Percentiles rank a stretch among this genome's conserved stretches.
Conservation (phyloP, 2,888 invertebrate genomes). For the Anorthoa munda region DNA sequence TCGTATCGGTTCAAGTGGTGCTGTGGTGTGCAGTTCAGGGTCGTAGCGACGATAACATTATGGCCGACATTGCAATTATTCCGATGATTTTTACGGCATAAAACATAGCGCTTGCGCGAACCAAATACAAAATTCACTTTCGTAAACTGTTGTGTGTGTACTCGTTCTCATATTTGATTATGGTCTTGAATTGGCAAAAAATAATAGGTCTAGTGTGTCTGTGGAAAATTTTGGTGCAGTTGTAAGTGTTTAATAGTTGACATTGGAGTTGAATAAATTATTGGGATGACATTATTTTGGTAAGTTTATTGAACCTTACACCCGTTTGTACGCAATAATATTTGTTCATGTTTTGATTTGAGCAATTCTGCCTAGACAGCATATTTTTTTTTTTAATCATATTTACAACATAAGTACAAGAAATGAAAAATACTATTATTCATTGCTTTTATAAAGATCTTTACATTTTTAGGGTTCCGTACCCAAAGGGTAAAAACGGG, state of each 20-base stretch:
- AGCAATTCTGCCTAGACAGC: too few relatives aligned
- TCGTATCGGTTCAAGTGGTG: background rate
- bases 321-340: background rate
- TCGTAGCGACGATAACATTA: background rate
- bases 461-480: too few relatives aligned
- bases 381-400: too few relatives aligned
- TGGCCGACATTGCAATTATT: background rate
- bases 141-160: background rate
- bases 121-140: background rate
- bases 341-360: background rate
- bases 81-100: background rate
- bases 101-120: background rate
- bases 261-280: background rate
- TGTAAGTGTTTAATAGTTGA: background rate
- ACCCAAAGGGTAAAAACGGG: too few relatives aligned
- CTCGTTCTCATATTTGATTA: background rate
- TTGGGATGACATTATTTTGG: background rate
- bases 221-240: background rate
- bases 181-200: background rate
- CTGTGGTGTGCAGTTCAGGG: conserved; percentile 3
- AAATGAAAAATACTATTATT: too few relatives aligned
- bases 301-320: background rate
- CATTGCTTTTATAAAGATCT: too few relatives aligned
- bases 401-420: too few relatives aligned
- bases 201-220: background rate